Evolutionary conservation across 2,888 invertebrate species (phyloP).

Genomic region (Drosophila formosana): DNA sequence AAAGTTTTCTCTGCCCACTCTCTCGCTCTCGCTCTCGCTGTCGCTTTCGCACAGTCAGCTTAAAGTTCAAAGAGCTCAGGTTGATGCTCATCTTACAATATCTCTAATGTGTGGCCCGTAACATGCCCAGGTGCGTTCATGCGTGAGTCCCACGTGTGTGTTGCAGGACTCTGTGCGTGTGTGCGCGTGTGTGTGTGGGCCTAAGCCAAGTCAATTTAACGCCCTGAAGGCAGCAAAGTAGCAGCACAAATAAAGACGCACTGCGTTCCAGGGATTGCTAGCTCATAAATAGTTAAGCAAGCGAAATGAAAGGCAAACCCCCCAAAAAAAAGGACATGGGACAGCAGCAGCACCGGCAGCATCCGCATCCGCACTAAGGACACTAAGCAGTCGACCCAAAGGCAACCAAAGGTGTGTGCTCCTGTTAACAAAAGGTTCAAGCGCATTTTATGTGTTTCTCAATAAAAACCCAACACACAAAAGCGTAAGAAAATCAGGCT

Average conservation of each 20-base stretch:
- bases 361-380: constrained; percentile 17
- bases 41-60: constrained; percentile 23
- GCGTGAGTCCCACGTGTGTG: constrained; percentile 50
- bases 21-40: background rate
- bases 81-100: constrained; percentile 44
- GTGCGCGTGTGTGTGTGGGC: constrained; percentile 21
- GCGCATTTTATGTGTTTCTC: constrained; percentile 73
- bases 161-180: constrained; percentile 6
- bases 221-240: constrained; percentile 78
- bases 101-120: constrained; percentile 28
- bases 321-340: constrained; percentile 46
- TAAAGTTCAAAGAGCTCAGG: constrained; percentile 62
- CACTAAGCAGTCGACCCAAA: constrained; percentile 29
- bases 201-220: constrained; percentile 76
- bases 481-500: constrained; percentile 73
- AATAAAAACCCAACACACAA: constrained; percentile 64
- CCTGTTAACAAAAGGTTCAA: constrained; percentile 74
- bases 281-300: constrained; percentile 78
- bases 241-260: constrained; percentile 79
- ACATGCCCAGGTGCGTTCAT: constrained; percentile 54
- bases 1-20: constrained; percentile 39
- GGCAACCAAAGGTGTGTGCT: constrained; percentile 66
- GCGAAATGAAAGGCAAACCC: constrained; percentile 68
- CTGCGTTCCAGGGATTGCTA: constrained; percentile 74
- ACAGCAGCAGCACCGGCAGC: constrained; percentile 16